Conservation (phyloP, 2,113 vertebrate species). For the Felis chaus region DNA sequence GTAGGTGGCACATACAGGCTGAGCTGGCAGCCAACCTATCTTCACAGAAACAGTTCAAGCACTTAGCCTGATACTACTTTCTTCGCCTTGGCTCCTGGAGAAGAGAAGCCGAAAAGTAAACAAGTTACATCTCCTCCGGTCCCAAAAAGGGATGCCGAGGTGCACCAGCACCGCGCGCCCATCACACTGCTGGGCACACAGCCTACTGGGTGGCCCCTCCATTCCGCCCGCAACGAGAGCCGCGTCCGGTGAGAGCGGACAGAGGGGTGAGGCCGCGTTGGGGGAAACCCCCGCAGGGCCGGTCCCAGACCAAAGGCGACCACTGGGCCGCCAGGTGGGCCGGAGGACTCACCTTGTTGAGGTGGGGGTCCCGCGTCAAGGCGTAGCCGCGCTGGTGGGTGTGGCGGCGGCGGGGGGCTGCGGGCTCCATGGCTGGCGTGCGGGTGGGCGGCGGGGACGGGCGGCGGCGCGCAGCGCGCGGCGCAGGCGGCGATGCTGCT, state of each 20-base stretch:
- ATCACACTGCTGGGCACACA: not conserved
- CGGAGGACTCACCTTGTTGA: slow-evolving; percentile 89
- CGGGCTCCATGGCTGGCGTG: slow-evolving; percentile 46
- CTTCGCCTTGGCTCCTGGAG: not conserved
- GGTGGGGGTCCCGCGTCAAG: slow-evolving; percentile 88
- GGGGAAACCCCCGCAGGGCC: too few species aligned
- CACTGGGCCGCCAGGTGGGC: not conserved
- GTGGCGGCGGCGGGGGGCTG: slow-evolving; percentile 51
- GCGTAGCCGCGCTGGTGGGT: slow-evolving; percentile 91
- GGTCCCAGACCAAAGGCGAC: not conserved
- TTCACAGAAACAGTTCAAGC: not conserved
- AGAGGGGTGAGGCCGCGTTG: not conserved
- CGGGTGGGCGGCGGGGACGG: not conserved
- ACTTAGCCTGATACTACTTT: not conserved
- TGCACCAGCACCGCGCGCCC: not conserved
- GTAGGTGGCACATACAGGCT: not conserved
- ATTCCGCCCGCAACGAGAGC: fast-evolving
- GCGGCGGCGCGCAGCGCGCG: not conserved
- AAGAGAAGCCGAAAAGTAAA: not conserved
- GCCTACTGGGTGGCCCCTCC: not conserved
- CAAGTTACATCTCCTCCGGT: not conserved
- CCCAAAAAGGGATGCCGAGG: not conserved
- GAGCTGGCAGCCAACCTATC: not conserved
- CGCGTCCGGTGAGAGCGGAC: fast-evolving
- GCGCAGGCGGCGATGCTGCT: not conserved